Conservation (phyloP, 2,888 invertebrate species). For the Rutpela maculata region DNA sequence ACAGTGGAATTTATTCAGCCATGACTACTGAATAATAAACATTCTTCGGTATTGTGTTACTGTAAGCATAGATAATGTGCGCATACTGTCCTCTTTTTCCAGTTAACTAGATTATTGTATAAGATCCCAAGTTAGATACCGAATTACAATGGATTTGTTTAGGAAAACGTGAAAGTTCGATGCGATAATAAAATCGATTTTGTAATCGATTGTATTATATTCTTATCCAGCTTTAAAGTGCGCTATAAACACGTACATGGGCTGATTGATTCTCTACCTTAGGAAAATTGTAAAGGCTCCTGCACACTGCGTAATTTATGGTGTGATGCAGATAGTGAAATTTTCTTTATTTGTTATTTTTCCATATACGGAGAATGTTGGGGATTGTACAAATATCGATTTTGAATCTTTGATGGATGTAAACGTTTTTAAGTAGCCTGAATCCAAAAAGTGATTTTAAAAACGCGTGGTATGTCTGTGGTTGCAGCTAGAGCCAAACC, state of each 20-base stretch:
- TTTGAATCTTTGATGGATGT: no score
- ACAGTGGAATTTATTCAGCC: constrained; percentile 16
- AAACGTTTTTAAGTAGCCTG: no score
- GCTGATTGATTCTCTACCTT: not conserved
- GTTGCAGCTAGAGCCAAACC: no score
- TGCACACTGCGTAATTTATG: no score
- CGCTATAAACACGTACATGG: not conserved
- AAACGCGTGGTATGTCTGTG: no score
- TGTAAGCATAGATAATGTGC: constrained; percentile 19
- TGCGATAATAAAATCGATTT: constrained; percentile 1
- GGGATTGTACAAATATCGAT: no score
- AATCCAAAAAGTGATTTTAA: no score
- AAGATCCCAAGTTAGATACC: not conserved
- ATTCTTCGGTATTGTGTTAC: constrained; percentile 7
- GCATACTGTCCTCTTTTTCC: constrained; percentile 18
- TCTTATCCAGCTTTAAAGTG: not conserved
- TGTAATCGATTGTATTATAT: not conserved
- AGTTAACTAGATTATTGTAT: constrained; percentile 12
- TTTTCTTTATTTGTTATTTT: no score
- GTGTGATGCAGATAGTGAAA: no score
- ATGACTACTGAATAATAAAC: constrained; percentile 25
- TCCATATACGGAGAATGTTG: no score
- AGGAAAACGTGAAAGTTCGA: constrained; percentile 4
- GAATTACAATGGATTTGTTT: constrained; percentile 7
- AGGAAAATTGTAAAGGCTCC: not conserved